A percentile compares a stretch with the other conserved stretches of the same genome.
phyloP scores from a whole-genome alignment of 2,797 vertebrate genomes.

The Florisuga fusca region DNA sequence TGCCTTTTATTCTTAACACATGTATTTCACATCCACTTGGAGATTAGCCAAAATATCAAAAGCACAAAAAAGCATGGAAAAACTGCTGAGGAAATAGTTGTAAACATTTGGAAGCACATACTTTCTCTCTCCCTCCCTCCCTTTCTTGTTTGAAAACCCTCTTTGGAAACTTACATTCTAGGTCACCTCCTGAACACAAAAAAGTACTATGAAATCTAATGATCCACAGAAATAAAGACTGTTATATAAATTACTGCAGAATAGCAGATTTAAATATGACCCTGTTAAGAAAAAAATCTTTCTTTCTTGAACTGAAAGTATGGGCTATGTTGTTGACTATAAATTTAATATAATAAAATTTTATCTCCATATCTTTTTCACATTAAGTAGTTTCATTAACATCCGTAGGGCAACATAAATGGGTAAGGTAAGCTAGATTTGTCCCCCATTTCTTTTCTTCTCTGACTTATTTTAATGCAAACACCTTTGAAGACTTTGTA shows the following conservation, averaged over 20 bases:
- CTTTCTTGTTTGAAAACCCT: not conserved
- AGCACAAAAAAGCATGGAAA: not conserved
- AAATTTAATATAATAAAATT: not conserved
- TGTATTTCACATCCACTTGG: not conserved
- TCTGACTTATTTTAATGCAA: constrained; percentile 24
- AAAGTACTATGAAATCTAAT: not conserved
- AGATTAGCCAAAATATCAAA: not conserved
- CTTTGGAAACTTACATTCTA: not conserved
- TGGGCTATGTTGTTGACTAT: not conserved
- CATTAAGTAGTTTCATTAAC: not conserved
- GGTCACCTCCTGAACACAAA: not conserved
- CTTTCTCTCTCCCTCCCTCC: not conserved
- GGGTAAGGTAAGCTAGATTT: not conserved
- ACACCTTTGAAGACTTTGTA: constrained; percentile 10
- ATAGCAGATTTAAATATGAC: not conserved
- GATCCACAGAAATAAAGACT: not conserved
- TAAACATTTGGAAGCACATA: not conserved
- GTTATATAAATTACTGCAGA: not conserved
- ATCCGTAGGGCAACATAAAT: not conserved
- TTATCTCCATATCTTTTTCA: not conserved
- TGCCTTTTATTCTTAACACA: not conserved
- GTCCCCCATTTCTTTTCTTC: not conserved
- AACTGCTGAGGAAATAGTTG: not conserved
- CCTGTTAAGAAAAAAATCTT: not conserved
- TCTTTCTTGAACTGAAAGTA: not conserved